Evolutionary conservation across 2,888 invertebrate genomes (phyloP), one percentile per base, ranked within the genome.

Genomic region (Automeris io): DNA sequence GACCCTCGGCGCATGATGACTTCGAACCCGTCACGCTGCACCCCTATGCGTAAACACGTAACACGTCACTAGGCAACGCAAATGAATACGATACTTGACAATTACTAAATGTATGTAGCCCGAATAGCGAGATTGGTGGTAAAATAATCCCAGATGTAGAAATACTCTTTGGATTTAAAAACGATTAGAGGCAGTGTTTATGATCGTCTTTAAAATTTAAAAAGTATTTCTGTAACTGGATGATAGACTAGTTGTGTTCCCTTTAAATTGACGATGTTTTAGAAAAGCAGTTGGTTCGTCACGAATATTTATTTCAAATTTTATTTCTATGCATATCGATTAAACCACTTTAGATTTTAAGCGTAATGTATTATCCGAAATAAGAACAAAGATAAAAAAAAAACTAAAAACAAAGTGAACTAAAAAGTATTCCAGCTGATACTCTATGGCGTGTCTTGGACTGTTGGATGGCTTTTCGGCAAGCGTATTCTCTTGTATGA

Each of bases 1-100:
- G 60, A 75, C 90, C 68, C 75, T 86, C 55, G 60, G 88, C 65
- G 56, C 90, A 65, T 87, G 91, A 91, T 57, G 91, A 91, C 70
- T 87, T 89, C 52, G 90, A 90, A 54, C 87, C 88, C 1, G 87
- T 89, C 48, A 83, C 87, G 0, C 54, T 88, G 22, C 88, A 88
- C 57, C 74, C 89, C n/a, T 87, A 85, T 53, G 87, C 82, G 24
- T 83, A 64, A 73, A 63, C 42, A 7, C 12, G 32, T 2, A 35
- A 5, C 25, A 31, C n/a, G n/a, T n/a, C n/a, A n/a, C 13, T 6
- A 18, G 25, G 39, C 41, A 32, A 24, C 22, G 22, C 26, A 41
- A 29, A 19, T 19, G 35, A 34, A 16, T 21, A 33, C 25, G 18
- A 35, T 35, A 18, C 37, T 29, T 29, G 34, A 13, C 35, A 29